These are phyloP conservation scores for Listronotus oregonensis DNA, from an alignment of 1,140 invertebrate genomes.

Conservation along the genomic window DNA sequence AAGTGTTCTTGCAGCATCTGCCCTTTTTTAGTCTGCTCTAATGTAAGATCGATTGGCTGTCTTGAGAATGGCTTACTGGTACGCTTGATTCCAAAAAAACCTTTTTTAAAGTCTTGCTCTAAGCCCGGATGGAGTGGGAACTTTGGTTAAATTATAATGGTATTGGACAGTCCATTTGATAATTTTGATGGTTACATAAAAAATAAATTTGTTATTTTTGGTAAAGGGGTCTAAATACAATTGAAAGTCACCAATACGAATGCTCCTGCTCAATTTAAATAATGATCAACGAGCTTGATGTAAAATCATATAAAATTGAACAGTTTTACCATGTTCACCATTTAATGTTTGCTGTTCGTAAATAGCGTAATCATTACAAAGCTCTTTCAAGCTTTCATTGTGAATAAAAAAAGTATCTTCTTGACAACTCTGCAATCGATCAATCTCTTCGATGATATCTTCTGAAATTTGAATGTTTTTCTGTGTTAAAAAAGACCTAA, in stretches of 20 bases:
- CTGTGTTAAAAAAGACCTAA: constrained; percentile 44
- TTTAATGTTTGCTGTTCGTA: constrained; percentile 39
- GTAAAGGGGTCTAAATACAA: constrained; percentile 28
- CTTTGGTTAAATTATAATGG: constrained; percentile 28
- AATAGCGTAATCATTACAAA: constrained; percentile 33
- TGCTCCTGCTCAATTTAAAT: constrained; percentile 41
- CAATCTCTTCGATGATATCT: constrained; percentile 31
- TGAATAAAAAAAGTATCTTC: constrained; percentile 35
- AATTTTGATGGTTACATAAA: constrained; percentile 38
- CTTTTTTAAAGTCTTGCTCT: constrained; percentile 31
- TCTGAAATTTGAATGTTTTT: constrained; percentile 38
- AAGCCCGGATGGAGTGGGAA: constrained; percentile 42
- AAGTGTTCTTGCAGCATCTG: constrained; percentile 47
- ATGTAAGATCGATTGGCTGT: constrained; percentile 42
- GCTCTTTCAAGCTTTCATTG: constrained; percentile 39
- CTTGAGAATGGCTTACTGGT: constrained; percentile 41
- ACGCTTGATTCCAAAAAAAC: constrained; percentile 41
- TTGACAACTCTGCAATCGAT: constrained; percentile 31
- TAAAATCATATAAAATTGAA: constrained; percentile 45
- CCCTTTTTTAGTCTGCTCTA: constrained; percentile 10
- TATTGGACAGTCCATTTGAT: constrained; percentile 37
- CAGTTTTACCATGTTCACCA: constrained; percentile 49
- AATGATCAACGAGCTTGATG: constrained; percentile 43
- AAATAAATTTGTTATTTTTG: constrained; percentile 38
- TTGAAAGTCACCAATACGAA: constrained; percentile 45